Base-by-base conservation (phyloP, 2,888 invertebrate species). In the Papilio protenor region DNA sequence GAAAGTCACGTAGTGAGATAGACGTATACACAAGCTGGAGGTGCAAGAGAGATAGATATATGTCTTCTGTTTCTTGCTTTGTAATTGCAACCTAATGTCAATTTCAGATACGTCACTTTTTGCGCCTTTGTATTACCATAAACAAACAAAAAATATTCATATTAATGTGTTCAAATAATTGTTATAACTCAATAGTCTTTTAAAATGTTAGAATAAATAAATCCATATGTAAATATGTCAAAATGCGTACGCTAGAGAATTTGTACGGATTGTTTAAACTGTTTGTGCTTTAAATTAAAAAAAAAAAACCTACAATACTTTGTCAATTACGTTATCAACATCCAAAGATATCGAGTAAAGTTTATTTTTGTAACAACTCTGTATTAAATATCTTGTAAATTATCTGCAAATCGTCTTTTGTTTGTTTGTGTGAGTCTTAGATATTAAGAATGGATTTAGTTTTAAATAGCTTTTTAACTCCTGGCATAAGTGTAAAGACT, bases 281-380 rank as follows among this genome's bases (percentile, higher is more conserved):
- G 55, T 55, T 8, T 18, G 55, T n/a, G 55, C 55, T 55, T 55
- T 55, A 55, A 55, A n/a, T 21, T 27, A 2, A 27, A 27, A 27
- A 27, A 27, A 16, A 57, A 57, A 59, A 23, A 59, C 1, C 23
- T 59, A 57, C 57, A 27, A 59, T 47, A 70, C 64, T 74, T 45
- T 47, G 77, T 77, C 77, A 77, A 77, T 77, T 77, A 77, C 40
- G 57, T 73, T 33, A 57, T 57, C 21, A 59, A 59, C 23, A 73
- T 47, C 55, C 66, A 73, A 66, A 77, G 47, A 21, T 47, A 40
- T 66, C 52, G 18, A 57, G 52, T 52, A 33, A 61, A 61, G 52
- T 72, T 72, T 72, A 76, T 72, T 76, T 72, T 76, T 76, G 18
- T 76, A 71, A 71, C 71, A 11, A 12, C 27, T 59, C 6, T 57